phyloP scores from a whole-genome alignment of 2,888 invertebrate species.

The Euspilapteryx auroguttella region DNA sequence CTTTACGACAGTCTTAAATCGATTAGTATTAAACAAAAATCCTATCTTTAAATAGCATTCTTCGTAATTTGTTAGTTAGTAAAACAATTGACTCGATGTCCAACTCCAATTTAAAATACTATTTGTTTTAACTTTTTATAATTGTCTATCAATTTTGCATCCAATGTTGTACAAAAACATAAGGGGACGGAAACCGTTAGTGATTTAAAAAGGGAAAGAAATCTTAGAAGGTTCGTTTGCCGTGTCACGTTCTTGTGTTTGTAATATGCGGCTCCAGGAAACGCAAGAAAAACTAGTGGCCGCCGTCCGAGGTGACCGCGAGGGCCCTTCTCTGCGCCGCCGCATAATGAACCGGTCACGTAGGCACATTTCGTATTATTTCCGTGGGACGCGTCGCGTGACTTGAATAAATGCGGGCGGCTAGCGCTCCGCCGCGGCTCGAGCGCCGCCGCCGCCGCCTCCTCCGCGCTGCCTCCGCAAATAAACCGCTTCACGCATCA shows the following conservation, averaged over 20 bases:
- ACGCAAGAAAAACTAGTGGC: constrained; percentile 14
- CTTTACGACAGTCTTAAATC: constrained; percentile 59
- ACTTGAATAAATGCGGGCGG: constrained; percentile 48
- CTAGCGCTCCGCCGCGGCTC: constrained; percentile 17
- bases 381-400: constrained; percentile 57
- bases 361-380: constrained; percentile 62
- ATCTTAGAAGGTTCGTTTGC: constrained; percentile 10
- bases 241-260: constrained; percentile 26
- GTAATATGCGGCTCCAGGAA: constrained; percentile 22
- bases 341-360: constrained; percentile 60
- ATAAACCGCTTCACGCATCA: constrained; percentile 61
- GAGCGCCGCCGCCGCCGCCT: constrained; percentile 16
- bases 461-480: constrained; percentile 39
- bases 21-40: constrained; percentile 56
- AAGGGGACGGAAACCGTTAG: constrained; percentile 14
- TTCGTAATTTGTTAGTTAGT: too few relatives aligned
- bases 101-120: too few relatives aligned
- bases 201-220: too few relatives aligned
- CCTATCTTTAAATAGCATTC: too few relatives aligned
- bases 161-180: too few relatives aligned
- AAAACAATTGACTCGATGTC: too few relatives aligned
- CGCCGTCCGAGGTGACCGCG: constrained; percentile 24
- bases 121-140: too few relatives aligned
- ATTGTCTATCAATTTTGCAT: too few relatives aligned
- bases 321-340: constrained; percentile 29